These are phyloP conservation scores for Tamandua tetradactyla DNA, from an alignment of 2,797 vertebrate species.

Conservation along the genomic window DNA sequence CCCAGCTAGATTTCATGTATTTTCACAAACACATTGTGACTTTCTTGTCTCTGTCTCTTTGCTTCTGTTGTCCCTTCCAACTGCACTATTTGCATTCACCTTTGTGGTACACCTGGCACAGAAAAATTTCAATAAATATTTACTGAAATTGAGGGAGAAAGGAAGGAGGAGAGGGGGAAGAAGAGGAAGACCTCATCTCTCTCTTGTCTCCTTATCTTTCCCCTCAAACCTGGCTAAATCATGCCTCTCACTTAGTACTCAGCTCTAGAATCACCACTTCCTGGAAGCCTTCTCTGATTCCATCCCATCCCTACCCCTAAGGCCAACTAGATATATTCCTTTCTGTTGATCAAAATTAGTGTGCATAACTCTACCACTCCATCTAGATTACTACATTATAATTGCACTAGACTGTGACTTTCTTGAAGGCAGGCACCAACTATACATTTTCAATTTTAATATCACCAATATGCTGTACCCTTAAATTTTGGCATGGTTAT, in stretches of 20 bases:
- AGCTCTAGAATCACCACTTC: neutral
- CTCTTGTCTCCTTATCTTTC: neutral
- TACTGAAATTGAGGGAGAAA: neutral
- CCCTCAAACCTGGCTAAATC: neutral
- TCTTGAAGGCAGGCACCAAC: neutral
- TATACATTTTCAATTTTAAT: neutral
- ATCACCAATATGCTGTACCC: neutral
- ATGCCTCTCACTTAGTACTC: neutral
- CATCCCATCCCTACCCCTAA: neutral
- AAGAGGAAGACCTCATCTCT: accelerated
- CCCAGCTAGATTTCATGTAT: neutral
- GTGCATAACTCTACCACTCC: neutral
- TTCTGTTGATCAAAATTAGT: neutral
- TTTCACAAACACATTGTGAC: neutral
- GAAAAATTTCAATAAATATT: neutral
- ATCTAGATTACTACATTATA: neutral
- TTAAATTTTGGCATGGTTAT: constrained; percentile 19
- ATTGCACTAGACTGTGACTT: neutral
- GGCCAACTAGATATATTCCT: neutral
- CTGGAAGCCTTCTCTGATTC: neutral
- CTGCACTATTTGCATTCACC: neutral
- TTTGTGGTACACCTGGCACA: neutral
- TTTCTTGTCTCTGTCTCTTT: neutral
- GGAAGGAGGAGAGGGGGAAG: neutral
- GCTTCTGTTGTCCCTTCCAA: neutral